A percentile compares a stretch with the other conserved stretches of the same genome.
phyloP scores from a whole-genome alignment of 2,888 invertebrate genomes.

The Andricus quercusramuli region DNA sequence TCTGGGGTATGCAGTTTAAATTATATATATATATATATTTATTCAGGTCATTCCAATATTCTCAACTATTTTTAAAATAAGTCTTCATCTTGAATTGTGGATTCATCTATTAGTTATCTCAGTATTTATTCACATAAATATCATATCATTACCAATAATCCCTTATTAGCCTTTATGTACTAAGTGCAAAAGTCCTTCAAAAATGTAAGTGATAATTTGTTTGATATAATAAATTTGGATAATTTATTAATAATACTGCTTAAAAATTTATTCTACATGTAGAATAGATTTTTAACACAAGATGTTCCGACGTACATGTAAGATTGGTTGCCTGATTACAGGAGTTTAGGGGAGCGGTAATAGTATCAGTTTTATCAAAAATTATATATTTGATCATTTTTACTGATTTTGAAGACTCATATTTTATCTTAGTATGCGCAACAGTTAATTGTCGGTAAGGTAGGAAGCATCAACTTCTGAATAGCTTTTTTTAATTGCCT shows the following conservation, averaged over 20 bases:
- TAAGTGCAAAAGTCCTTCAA: background rate
- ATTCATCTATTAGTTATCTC: background rate
- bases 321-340: slow-evolving; percentile 1
- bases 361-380: background rate
- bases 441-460: background rate
- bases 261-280: too few relatives aligned
- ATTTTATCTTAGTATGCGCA: background rate
- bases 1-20: background rate
- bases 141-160: background rate
- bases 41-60: slow-evolving; percentile 36
- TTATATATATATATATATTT: background rate
- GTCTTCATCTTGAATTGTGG: too few relatives aligned
- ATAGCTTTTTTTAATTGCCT: background rate
- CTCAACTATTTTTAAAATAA: background rate
- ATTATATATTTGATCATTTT: background rate
- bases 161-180: background rate
- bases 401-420: background rate
- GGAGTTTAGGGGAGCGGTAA: background rate
- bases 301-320: background rate
- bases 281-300: background rate
- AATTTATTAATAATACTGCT: too few relatives aligned
- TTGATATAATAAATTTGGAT: too few relatives aligned
- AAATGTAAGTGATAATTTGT: background rate
- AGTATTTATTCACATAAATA: background rate
- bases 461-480: background rate